phyloP scores from a whole-genome alignment of 2,888 invertebrate genomes.

The Apotomis capreana region DNA sequence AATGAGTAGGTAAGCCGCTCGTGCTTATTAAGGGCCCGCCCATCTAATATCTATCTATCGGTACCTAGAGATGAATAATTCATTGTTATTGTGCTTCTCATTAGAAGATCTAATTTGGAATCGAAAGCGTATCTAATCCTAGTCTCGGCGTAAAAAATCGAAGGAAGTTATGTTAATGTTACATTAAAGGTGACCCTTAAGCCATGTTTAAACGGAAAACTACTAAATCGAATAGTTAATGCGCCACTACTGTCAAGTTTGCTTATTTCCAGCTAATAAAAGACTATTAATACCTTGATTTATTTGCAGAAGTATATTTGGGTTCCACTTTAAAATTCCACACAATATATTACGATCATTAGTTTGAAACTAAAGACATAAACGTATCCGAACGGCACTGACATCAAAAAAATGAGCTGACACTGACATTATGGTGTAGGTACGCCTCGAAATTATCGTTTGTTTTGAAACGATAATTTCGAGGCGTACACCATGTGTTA shows the following conservation, averaged over 20 bases:
- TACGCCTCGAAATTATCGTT: conserved; percentile 47
- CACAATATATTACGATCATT: conserved; percentile 33
- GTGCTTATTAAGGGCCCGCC: conserved; percentile 45
- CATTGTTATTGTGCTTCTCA: conserved; percentile 58
- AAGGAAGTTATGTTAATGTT: conserved; percentile 36
- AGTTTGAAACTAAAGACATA: conserved; percentile 34
- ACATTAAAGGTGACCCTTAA: conserved; percentile 20
- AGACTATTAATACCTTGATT: conserved; percentile 37
- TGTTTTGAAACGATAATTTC: too few relatives aligned
- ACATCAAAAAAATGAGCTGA: conserved; percentile 46
- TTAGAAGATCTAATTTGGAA: conserved; percentile 59
- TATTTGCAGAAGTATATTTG: conserved; percentile 29
- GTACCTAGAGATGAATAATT: conserved; percentile 62
- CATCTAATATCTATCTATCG: conserved; percentile 54
- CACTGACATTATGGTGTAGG: conserved; percentile 46
- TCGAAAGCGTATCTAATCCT: conserved; percentile 65
- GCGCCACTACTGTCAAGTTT: conserved; percentile 33
- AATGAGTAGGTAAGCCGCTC: conserved; percentile 29
- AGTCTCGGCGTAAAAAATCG: conserved; percentile 44
- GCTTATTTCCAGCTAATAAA: conserved; percentile 33
- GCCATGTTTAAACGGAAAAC: conserved; percentile 23
- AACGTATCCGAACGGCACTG: conserved; percentile 31
- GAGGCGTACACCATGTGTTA: too few relatives aligned
- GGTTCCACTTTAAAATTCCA: conserved; percentile 29
- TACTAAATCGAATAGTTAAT: conserved; percentile 27